Evolutionary conservation across 2,888 invertebrate genomes (phyloP), one percentile per base, ranked within the genome.

Genomic region (Drosophila lutescens): DNA sequence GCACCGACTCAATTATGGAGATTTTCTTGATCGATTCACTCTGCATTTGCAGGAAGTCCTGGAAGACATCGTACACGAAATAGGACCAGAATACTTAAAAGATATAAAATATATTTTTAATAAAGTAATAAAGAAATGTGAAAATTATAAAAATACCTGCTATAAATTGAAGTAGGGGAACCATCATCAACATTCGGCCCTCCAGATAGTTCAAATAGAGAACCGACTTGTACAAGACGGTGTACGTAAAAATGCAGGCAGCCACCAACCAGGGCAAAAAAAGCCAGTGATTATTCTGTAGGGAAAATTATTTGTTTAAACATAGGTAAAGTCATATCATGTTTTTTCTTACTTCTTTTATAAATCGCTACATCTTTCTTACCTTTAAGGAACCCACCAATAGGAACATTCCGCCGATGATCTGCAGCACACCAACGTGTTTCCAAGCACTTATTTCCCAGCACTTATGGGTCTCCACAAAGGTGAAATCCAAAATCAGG

Each of bases 341-440:
- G n/a, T n/a, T n/a, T n/a, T n/a, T 20, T 20, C 20, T 20, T 6
- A 26, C 26, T 26, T 5, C 26, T 5, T 26, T 26, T 26, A 26
- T 26, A 26, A 26, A 6, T 26, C 5, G 0, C 5, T 26, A 26
- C 17, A 10, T 10, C 15, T 0, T 7, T 13, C 56, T 46, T 40
- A 80, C 80, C 46, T 73, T 43, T 0, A 60, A 0, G 0, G 70
- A 59, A 7, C 76, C 68, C 7, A 76, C 15, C 4, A 73, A 32
- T 0, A 81, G 53, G 0, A 65, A 1, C 0, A 67, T 4, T 9
- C 76, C 78, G 0, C 68, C 76, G 17, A 73, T 2, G 1, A 63
- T 40, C n/a, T 81, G 86, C 44, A 83, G 30, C 44, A 80, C 17
- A 13, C 78, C 73, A 2, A 83, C 32, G 10, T 86, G 78, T 7